phyloP scores from a whole-genome alignment of 2,113 vertebrate genomes.

The Hemiprocne comata region DNA sequence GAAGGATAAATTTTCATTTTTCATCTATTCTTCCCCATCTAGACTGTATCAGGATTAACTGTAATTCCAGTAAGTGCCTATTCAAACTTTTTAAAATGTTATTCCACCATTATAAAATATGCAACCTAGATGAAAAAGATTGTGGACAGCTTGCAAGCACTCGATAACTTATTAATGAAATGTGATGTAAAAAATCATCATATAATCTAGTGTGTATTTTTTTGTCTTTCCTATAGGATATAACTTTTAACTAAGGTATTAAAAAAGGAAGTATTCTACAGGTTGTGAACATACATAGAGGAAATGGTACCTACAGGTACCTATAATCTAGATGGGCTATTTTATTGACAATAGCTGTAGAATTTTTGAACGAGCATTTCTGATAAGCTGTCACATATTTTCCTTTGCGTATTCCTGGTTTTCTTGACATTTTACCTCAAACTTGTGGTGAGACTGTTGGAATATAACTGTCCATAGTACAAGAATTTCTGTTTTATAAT shows the following conservation, averaged over 20 bases:
- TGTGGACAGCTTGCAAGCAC: slow-evolving; percentile 46
- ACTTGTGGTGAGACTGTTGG: not conserved
- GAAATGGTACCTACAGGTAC: not conserved
- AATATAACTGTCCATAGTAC: not conserved
- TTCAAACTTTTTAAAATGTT: slow-evolving; percentile 93
- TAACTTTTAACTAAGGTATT: not conserved
- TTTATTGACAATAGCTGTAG: not conserved
- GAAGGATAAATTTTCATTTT: slow-evolving; percentile 99
- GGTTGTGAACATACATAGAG: not conserved
- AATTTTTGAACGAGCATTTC: not conserved
- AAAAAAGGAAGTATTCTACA: not conserved
- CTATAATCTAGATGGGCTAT: not conserved
- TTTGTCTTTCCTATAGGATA: not conserved
- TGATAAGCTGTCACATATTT: not conserved
- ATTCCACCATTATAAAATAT: slow-evolving; percentile 80
- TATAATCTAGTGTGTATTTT: not conserved
- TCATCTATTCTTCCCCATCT: slow-evolving; percentile 99
- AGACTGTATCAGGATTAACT: slow-evolving; percentile 99
- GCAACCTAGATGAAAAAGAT: slow-evolving; percentile 70
- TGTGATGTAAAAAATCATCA: slow-evolving; percentile 79
- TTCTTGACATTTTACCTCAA: not conserved
- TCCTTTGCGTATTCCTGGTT: not conserved
- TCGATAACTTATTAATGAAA: slow-evolving; percentile 63
- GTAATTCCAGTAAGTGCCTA: slow-evolving; percentile 99
- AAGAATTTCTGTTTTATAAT: not conserved